Conservation (phyloP, 2,113 vertebrate genomes). For the Sakesphorus luctuosus region DNA sequence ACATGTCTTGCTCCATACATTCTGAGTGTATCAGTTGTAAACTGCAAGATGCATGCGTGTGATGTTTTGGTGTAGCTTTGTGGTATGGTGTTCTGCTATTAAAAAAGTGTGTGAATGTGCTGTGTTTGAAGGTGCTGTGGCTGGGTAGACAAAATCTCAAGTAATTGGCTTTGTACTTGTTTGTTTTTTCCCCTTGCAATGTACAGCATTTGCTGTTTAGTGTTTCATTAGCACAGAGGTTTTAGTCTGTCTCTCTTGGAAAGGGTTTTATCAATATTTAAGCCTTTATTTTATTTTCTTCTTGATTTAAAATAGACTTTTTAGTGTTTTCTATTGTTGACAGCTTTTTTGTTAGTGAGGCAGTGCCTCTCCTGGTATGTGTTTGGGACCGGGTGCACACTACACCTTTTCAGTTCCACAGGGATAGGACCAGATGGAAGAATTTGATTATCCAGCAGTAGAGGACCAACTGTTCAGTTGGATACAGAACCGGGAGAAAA, state of each 20-base stretch:
- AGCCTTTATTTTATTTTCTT: constrained; percentile 57
- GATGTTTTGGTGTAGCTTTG: neutral
- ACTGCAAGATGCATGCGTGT: accelerated
- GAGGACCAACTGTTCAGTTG: constrained; percentile 99
- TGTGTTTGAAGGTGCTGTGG: neutral
- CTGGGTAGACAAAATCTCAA: constrained; percentile 32
- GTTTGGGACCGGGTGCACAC: constrained; percentile 93
- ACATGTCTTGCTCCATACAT: neutral
- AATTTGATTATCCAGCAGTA: constrained; percentile 99
- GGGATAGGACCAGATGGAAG: constrained; percentile 99
- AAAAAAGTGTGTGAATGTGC: neutral
- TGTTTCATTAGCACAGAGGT: constrained; percentile 62
- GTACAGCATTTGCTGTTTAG: constrained; percentile 31
- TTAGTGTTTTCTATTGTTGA: constrained; percentile 78
- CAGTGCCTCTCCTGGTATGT: constrained; percentile 95
- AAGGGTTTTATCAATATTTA: constrained; percentile 73
- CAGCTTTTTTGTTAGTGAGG: constrained; percentile 91
- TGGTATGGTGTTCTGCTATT: neutral
- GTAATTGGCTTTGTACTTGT: constrained; percentile 52
- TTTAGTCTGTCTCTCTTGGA: constrained; percentile 54
- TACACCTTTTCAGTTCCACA: constrained; percentile 97
- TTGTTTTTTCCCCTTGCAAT: constrained; percentile 34
- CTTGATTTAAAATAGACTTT: constrained; percentile 77
- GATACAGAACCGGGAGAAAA: constrained; percentile 98
- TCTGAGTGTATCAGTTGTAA: neutral